Evolutionary conservation across 2,888 invertebrate genomes (phyloP).

Genomic region (Aelia acuminata): DNA sequence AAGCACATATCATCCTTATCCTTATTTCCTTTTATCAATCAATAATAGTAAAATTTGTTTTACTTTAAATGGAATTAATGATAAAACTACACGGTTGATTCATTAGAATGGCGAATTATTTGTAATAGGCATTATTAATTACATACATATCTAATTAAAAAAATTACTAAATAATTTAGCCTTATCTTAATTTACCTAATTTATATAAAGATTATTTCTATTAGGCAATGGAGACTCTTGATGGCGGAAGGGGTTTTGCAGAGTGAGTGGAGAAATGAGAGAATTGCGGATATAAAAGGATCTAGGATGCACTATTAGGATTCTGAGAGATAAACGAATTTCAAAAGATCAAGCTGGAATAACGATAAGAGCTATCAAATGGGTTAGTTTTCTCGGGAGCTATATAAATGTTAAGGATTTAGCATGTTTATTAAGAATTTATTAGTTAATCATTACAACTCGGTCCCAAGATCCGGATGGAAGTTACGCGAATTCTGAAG

Average conservation of each 20-base stretch:
- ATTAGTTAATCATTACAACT: no score
- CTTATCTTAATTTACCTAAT: not conserved
- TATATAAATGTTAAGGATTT: not conserved
- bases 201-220: not conserved
- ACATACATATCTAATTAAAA: no score
- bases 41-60: no score
- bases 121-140: no score
- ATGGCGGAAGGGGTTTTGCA: not conserved
- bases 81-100: no score
- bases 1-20: no score
- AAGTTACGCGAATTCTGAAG: no score
- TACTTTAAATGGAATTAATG: no score
- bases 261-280: not conserved
- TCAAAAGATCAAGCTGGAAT: not conserved
- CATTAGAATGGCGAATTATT: no score
- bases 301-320: not conserved
- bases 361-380: not conserved
- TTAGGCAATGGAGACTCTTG: not conserved
- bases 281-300: not conserved
- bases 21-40: no score
- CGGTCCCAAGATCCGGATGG: no score
- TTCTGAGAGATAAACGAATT: not conserved
- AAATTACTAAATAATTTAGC: not conserved
- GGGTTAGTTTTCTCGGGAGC: not conserved
- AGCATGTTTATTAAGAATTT: not conserved